phyloP scores from a whole-genome alignment of 1,140 invertebrate genomes.

The Acyrthosiphon pisum region DNA sequence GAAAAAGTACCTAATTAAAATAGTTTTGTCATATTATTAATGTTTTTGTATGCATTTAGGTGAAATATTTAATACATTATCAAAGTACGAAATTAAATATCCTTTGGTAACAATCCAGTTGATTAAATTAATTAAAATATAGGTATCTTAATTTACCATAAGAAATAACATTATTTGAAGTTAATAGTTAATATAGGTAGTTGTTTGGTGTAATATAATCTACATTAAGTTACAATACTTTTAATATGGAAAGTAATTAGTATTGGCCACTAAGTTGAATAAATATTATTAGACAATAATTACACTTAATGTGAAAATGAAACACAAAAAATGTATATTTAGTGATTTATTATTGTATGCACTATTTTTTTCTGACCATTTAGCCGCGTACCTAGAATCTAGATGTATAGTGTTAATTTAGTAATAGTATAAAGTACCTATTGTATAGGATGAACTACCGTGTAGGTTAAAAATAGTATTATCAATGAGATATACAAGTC shows the following conservation, averaged over 20 bases:
- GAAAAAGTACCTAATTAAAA: neutral
- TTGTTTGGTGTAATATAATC: neutral
- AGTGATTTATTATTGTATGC: neutral
- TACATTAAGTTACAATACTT: neutral
- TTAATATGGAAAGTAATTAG: neutral
- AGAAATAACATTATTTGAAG: neutral
- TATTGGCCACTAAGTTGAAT: neutral
- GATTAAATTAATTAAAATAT: neutral
- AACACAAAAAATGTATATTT: no score
- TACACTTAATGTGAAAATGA: no score
- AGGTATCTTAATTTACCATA: neutral
- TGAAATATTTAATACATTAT: neutral
- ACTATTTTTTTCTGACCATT: neutral
- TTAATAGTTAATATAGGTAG: neutral
- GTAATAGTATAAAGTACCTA: no score
- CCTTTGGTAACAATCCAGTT: neutral
- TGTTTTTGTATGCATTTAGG: neutral
- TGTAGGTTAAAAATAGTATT: neutral
- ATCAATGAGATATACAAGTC: neutral
- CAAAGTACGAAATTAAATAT: neutral
- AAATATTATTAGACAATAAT: neutral
- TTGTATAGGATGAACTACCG: no score
- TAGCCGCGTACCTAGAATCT: neutral
- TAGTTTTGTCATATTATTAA: neutral
- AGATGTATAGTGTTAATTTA: neutral